Evolutionary conservation across 2,113 vertebrate genomes (phyloP), one percentile per base, ranked within the genome.

Genomic region (Suncus etruscus): DNA sequence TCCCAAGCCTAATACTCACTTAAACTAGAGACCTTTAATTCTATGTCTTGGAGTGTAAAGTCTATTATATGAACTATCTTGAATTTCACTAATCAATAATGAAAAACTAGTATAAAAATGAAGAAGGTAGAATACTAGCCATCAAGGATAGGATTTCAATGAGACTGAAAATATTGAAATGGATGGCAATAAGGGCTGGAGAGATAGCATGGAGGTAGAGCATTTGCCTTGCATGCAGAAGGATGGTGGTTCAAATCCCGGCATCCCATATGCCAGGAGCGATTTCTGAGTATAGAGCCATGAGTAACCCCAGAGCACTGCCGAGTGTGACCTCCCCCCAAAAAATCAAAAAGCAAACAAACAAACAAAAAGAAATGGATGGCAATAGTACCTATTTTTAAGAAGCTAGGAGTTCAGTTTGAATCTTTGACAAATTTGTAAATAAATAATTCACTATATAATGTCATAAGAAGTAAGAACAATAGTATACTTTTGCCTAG

Each of bases 371-470:
- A 39, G 39, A 3, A 74, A 18, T 27, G 22, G 65, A 78, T 11
- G n/a, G 6, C 8, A 22, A 51, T 0, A 81, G 5, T 11, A 29
- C 58, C 51, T 74, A 20, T 65, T 91, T 51, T 89, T 22, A 82
- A 90, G 11, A 31, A 90, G 12, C 39, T 68, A 63, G 63, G 45
- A 87, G 39, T 73, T 84, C 8, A 73, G 25, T 82, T 48, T 78
- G 6, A 27, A 77, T 32, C 45, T 84, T 31, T 83, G 61, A 51
- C 25, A 79, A 89, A 79, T 58, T 16, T 75, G 27, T 51, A 92
- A 90, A 92, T 73, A 87, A 85, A 79, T 75, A 83, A 75, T 66
- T 89, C 27, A 11, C 8, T 75, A 4, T 58, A 16, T 3, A 75
- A 79, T 79, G 18, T 39, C 29, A 94, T 66, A 75, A 25, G 39